Evolutionary conservation across 1,140 invertebrate genomes (phyloP).

Genomic region (Neomicropteryx cornuta): DNA sequence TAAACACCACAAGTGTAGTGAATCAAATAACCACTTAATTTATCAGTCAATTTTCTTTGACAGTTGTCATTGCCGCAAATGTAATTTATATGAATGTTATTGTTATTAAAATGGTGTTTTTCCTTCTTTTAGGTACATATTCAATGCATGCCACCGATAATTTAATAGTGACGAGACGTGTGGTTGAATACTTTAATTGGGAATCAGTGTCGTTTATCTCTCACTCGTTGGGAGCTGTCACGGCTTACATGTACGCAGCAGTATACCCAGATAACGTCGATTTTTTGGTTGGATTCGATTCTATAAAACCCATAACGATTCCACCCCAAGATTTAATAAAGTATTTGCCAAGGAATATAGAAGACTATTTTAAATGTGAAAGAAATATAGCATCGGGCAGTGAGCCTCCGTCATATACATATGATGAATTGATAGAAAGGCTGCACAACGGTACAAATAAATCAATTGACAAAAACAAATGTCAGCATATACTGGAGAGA

Average conservation of each 20-base stretch:
- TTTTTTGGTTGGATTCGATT: constrained; percentile 50
- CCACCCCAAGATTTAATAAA: constrained; percentile 15
- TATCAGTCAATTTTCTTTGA: background rate
- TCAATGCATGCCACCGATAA: constrained; percentile 50
- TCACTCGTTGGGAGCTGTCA: constrained; percentile 56
- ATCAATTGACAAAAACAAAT: constrained; percentile 40
- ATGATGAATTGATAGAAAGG: constrained; percentile 43
- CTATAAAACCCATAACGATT: constrained; percentile 40
- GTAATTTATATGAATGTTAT: background rate
- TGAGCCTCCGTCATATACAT: constrained; percentile 46
- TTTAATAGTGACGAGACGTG: constrained; percentile 39
- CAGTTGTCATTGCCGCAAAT: background rate
- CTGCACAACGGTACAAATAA: constrained; percentile 37
- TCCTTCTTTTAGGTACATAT: constrained; percentile 31
- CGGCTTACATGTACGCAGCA: constrained; percentile 42
- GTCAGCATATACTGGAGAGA: constrained; percentile 43
- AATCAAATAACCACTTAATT: background rate
- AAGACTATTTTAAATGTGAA: constrained; percentile 35
- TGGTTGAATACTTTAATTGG: constrained; percentile 57
- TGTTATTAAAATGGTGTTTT: constrained; percentile 2
- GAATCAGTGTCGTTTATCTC: constrained; percentile 53
- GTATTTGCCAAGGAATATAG: constrained; percentile 24
- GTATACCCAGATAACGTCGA: constrained; percentile 48
- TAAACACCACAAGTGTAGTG: constrained; percentile 11
- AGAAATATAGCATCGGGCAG: constrained; percentile 22